These are phyloP conservation scores for Crotalus horridus DNA, from an alignment of 2,113 vertebrate species.

Conservation along the genomic window DNA sequence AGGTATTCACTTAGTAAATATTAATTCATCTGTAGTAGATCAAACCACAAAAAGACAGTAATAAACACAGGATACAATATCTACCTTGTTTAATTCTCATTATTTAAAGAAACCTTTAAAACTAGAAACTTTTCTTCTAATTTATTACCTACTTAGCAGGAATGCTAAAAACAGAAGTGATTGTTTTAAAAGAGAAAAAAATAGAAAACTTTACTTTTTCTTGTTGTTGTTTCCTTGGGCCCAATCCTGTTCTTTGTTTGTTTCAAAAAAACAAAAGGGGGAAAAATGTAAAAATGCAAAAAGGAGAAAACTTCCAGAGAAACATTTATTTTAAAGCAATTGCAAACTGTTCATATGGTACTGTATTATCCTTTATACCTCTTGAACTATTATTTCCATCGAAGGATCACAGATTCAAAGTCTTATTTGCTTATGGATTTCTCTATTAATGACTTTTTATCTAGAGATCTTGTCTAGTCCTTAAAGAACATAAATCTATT, in stretches of 20 bases:
- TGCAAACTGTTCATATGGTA: neutral
- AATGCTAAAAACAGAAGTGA: neutral
- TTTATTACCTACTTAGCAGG: neutral
- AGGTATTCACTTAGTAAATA: neutral
- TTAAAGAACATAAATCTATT: neutral
- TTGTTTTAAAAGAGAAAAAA: neutral
- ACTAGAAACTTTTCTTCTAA: neutral
- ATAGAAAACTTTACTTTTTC: neutral
- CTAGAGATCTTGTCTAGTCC: neutral
- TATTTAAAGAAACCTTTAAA: neutral
- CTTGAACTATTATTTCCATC: too few species aligned
- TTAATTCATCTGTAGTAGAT: neutral
- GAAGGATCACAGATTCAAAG: too few species aligned
- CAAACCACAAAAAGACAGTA: neutral
- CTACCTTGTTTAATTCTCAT: neutral
- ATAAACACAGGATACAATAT: neutral
- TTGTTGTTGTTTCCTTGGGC: neutral
- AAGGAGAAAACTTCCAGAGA: neutral
- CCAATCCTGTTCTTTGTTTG: neutral
- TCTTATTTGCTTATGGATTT: too few species aligned
- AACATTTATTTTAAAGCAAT: neutral
- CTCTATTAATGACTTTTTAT: neutral
- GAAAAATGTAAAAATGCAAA: neutral
- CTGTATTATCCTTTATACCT: neutral
- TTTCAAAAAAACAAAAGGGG: neutral